Percentiles rank a stretch among this genome's conserved stretches.
Conservation (phyloP, 1,140 invertebrate genomes). For the Apolygus lucorum region DNA sequence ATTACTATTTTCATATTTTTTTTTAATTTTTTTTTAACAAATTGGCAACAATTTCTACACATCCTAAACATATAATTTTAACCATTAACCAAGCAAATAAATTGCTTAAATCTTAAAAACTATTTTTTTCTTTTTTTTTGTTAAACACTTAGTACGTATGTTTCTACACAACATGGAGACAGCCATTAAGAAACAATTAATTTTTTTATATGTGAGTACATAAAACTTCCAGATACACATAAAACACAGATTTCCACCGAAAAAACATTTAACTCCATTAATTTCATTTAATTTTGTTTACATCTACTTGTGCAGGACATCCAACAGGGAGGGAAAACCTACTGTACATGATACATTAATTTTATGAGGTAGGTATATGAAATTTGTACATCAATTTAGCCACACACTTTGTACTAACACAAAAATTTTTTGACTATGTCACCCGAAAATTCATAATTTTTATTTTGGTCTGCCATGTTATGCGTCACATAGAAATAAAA, state of each 20-base stretch:
- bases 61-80: constrained; percentile 30
- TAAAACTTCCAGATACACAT: constrained; percentile 9
- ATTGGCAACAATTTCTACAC: constrained; percentile 32
- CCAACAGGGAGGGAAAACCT: neutral
- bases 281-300: neutral
- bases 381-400: neutral
- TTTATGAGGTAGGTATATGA: neutral
- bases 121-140: constrained; percentile 12
- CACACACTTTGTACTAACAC: neutral
- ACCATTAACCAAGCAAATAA: constrained; percentile 29
- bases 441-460: too few species aligned
- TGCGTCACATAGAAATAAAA: constrained; percentile 23
- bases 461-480: constrained; percentile 27
- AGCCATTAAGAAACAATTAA: constrained; percentile 16
- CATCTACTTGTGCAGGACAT: neutral
- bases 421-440: neutral
- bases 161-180: constrained; percentile 29
- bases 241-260: constrained; percentile 13
- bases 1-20: constrained; percentile 25
- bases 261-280: constrained; percentile 26
- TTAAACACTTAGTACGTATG: constrained; percentile 26
- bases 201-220: constrained; percentile 17
- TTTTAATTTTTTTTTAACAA: constrained; percentile 27
- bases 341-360: neutral
- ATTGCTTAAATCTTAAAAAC: constrained; percentile 27